Base-by-base conservation (phyloP, 1,140 invertebrate species). In the Drosophila bipectinata region DNA sequence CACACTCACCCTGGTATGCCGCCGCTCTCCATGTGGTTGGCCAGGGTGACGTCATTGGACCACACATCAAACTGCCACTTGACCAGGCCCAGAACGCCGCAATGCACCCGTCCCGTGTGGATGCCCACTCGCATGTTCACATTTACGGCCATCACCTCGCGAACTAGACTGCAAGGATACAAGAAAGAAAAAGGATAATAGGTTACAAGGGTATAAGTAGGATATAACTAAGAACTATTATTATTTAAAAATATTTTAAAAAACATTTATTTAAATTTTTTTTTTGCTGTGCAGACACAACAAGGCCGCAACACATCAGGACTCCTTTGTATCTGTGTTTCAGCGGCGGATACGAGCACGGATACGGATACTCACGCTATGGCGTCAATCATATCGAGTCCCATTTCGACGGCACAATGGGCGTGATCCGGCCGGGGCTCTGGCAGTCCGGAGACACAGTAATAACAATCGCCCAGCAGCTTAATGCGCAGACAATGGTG, bases 101-200 rank as follows among this genome's bases (percentile, higher is more conserved):
- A 98, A 90, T 98, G 96, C 5, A 98, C 98, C 7, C 97, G 94
- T 0, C 98, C 98, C 0, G 97, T 98, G 92, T 99, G 97, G 68
- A 99, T 98, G 14, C 98, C 98, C 9, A 98, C 97, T 69, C 98
- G 93, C 98, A 99, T 98, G 92, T 98, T 98, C 41, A 98, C 96
- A 90, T 98, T 97, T 32, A 98, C 97, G 10, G 95, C 95, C 93
- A 97, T 98, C 63, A 97, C 96, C 85, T 97, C 97, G 37, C 97
- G 94, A 1, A 98, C 97, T 78, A 97, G 92, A 8, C 97, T 97
- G 91, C 9, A 44, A 44, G 0, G 41, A 24, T 18, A 41, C 32
- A 51, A 5, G 28, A 8, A 8, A 53, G 32, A 58, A 49, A 32
- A 4, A 4, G 1, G 0, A 14, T 15, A 3, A 4, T 14, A n/a